Conservation (phyloP, 2,797 vertebrate species). For the Harpagifer antarcticus region DNA sequence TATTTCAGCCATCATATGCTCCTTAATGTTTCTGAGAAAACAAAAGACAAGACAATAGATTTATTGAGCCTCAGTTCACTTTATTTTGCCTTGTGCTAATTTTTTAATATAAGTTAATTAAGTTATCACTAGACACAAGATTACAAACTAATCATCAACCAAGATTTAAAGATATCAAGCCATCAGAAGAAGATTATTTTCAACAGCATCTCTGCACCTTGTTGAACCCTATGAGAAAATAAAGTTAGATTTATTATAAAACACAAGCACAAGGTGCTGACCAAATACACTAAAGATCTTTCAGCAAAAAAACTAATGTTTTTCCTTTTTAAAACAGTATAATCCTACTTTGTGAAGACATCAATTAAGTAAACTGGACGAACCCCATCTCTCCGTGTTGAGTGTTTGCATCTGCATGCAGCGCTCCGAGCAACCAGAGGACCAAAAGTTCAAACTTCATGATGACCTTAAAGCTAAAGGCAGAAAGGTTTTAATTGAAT, state of each 20-base stretch:
- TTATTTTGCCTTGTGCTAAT: conserved; percentile 11
- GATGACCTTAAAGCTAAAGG: conserved; percentile 10
- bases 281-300: not conserved
- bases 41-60: not conserved
- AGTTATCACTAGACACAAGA: not conserved
- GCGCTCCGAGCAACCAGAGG: conserved; percentile 38
- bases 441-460: conserved; percentile 57
- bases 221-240: not conserved
- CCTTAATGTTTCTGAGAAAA: not conserved
- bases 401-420: conserved; percentile 26
- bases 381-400: conserved; percentile 50
- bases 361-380: conserved; percentile 11
- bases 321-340: not conserved
- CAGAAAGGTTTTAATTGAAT: not conserved
- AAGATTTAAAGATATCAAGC: not conserved
- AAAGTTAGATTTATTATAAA: not conserved
- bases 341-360: not conserved
- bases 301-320: not conserved
- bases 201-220: not conserved
- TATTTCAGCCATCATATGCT: not conserved
- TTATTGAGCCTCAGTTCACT: not conserved
- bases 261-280: not conserved
- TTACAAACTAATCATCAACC: not conserved
- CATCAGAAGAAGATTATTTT: not conserved
- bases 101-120: not conserved